Evolutionary conservation across 2,113 vertebrate genomes (phyloP).

Genomic region (Ictalurus furcatus): DNA sequence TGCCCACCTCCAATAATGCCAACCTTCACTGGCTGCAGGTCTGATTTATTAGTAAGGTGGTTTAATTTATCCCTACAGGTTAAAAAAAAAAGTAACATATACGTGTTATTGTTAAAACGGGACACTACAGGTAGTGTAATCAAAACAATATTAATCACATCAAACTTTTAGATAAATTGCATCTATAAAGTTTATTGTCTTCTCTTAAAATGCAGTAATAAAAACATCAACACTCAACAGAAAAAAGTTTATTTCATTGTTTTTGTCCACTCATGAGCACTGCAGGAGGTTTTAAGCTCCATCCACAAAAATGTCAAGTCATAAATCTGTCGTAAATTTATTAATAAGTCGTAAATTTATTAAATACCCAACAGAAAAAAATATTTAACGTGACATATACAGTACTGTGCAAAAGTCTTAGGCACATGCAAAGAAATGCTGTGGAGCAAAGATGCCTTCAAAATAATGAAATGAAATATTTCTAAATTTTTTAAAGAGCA

Average conservation of each 20-base stretch:
- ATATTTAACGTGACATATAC: too few relatives aligned
- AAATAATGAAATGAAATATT: too few relatives aligned
- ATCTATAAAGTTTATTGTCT: background rate
- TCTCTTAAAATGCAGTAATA: background rate
- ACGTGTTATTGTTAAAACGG: background rate
- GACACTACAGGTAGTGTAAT: background rate
- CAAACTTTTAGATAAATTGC: background rate
- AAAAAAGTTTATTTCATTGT: background rate
- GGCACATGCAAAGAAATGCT: too few relatives aligned
- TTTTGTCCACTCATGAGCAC: background rate
- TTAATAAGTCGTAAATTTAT: too few relatives aligned
- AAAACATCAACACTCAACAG: background rate
- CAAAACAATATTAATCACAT: background rate
- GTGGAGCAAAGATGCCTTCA: too few relatives aligned
- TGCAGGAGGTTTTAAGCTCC: background rate
- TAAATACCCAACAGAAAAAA: too few relatives aligned
- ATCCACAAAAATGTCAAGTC: background rate
- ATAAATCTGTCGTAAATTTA: background rate
- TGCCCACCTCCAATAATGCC: slow-evolving; percentile 75
- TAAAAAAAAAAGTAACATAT: background rate
- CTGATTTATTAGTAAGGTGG: background rate
- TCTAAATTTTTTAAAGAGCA: too few relatives aligned
- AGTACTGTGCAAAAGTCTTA: too few relatives aligned
- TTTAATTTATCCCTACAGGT: slow-evolving; percentile 29
- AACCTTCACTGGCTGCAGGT: slow-evolving; percentile 56